phyloP scores from a whole-genome alignment of 2,797 vertebrate genomes.

The Phataginus tricuspis region DNA sequence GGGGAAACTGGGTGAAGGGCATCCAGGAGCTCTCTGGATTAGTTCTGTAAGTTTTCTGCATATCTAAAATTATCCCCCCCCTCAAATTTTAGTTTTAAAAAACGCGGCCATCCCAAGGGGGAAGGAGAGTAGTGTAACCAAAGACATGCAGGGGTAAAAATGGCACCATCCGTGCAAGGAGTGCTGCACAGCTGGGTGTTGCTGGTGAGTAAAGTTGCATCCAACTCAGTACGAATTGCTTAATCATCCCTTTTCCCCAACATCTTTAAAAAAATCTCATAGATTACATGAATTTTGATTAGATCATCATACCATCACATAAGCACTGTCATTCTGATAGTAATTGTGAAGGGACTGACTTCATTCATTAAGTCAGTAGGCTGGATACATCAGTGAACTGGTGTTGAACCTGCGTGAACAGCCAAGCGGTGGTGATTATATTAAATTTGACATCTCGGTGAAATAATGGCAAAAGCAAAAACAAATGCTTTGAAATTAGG shows the following conservation, averaged over 20 bases:
- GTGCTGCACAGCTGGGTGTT: not conserved
- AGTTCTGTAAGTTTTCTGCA: not conserved
- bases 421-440: not conserved
- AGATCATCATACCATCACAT: not conserved
- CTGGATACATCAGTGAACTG: not conserved
- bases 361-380: not conserved
- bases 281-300: not conserved
- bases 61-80: not conserved
- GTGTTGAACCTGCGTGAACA: not conserved
- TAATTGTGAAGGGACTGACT: not conserved
- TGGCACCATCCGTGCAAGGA: not conserved
- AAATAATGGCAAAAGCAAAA: constrained; percentile 34
- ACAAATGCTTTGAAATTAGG: constrained; percentile 23
- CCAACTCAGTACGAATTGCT: not conserved
- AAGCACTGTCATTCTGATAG: not conserved
- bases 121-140: not conserved
- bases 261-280: not conserved
- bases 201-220: not conserved
- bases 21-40: not conserved
- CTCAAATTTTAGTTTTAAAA: not conserved
- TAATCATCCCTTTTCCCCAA: not conserved
- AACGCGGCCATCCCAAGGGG: not conserved
- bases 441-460: not conserved
- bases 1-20: not conserved
- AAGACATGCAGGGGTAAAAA: not conserved